Conservation (phyloP, 2,888 invertebrate genomes). For the Zelleria hepariella region DNA sequence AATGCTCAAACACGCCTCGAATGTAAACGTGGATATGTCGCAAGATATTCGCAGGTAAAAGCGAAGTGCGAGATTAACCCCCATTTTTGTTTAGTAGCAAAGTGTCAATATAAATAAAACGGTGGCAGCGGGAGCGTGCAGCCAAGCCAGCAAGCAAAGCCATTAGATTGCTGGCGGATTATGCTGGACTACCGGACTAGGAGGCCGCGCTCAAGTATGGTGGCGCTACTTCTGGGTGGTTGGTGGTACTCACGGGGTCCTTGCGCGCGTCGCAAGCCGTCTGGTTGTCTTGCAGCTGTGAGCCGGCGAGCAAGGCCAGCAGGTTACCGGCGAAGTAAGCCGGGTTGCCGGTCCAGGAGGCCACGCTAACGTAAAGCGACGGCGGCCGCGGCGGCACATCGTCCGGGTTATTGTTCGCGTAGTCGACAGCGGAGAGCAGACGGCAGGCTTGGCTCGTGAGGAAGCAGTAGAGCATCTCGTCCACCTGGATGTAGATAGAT, state of each 20-base stretch:
- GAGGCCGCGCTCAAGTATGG: too few relatives aligned
- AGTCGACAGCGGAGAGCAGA: slow-evolving; percentile 69
- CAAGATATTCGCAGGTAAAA: too few relatives aligned
- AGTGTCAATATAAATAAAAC: too few relatives aligned
- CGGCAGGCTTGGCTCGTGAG: slow-evolving; percentile 79
- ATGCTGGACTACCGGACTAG: too few relatives aligned
- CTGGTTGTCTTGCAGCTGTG: slow-evolving; percentile 27
- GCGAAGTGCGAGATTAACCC: too few relatives aligned
- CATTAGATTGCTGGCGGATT: too few relatives aligned
- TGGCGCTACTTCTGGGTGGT: too few relatives aligned
- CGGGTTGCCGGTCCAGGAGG: slow-evolving; percentile 51
- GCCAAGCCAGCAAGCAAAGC: too few relatives aligned
- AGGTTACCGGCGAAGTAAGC: slow-evolving; percentile 74
- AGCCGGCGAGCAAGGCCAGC: slow-evolving; percentile 75
- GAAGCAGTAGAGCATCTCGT: slow-evolving; percentile 86
- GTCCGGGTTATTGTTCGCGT: slow-evolving; percentile 35
- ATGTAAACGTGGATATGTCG: not conserved
- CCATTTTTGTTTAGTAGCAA: too few relatives aligned
- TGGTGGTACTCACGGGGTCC: not conserved
- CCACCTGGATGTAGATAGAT: slow-evolving; percentile 51
- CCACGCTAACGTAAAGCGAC: slow-evolving; percentile 76
- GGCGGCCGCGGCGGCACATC: slow-evolving; percentile 36
- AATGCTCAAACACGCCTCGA: too few relatives aligned
- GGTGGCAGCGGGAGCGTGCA: too few relatives aligned
- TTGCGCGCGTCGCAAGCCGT: slow-evolving; percentile 24